phyloP scores from a whole-genome alignment of 2,113 vertebrate genomes.

The Notarius quadriscutis region DNA sequence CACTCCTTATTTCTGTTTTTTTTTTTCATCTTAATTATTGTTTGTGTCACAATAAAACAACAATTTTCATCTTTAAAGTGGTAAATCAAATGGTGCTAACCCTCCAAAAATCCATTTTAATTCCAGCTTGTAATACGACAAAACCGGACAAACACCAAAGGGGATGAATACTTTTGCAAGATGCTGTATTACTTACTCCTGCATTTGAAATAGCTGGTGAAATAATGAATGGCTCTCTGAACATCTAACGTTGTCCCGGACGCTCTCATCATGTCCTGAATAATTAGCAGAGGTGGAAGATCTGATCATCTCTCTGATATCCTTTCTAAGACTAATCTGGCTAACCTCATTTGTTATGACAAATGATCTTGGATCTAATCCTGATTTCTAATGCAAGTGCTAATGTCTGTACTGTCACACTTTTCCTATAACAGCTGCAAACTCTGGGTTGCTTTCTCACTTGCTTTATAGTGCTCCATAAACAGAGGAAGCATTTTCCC shows the following conservation, averaged over 20 bases:
- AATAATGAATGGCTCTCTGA: neutral
- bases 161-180: too few species aligned
- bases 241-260: neutral
- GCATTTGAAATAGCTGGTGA: neutral
- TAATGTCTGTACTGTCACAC: neutral
- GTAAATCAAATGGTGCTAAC: too few species aligned
- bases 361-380: neutral
- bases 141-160: too few species aligned
- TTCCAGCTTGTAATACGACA: too few species aligned
- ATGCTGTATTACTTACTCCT: too few species aligned
- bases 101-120: too few species aligned
- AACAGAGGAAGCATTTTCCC: neutral
- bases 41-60: too few species aligned
- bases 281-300: conserved; percentile 4
- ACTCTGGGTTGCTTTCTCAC: neutral
- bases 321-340: neutral
- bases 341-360: neutral
- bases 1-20: too few species aligned
- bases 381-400: neutral
- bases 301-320: neutral
- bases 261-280: neutral
- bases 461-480: neutral
- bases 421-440: neutral
- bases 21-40: too few species aligned
- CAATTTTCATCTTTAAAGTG: too few species aligned